Conservation (phyloP, 2,888 invertebrate genomes). For the Lamellibrachia columna region DNA sequence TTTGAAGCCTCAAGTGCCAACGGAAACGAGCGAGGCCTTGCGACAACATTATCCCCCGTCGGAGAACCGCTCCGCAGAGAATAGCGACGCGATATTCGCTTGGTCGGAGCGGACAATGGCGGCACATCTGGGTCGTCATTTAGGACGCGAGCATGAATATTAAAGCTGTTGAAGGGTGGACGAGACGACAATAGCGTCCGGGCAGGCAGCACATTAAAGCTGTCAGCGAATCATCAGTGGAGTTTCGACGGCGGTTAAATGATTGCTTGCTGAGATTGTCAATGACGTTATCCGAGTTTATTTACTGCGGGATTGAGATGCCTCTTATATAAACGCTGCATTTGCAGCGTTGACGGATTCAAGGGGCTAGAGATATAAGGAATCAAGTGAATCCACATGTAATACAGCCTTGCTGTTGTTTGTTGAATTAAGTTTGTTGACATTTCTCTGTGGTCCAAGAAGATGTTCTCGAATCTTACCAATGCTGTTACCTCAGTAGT, state of each 20-base stretch:
- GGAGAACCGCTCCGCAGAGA: not conserved
- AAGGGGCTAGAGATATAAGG: not conserved
- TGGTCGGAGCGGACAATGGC: not conserved
- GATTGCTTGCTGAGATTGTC: constrained; percentile 12
- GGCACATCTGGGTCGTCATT: not conserved
- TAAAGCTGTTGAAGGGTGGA: not conserved
- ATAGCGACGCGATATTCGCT: not conserved
- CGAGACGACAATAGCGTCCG: not conserved
- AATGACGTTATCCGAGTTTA: not conserved
- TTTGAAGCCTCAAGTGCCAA: not conserved
- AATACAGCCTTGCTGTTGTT: not conserved
- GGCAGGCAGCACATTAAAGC: not conserved
- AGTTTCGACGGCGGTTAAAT: not conserved
- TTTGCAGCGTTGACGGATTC: not conserved
- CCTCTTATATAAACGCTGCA: not conserved
- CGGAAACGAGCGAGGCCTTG: not conserved
- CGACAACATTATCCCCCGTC: not conserved
- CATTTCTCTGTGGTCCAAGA: not conserved
- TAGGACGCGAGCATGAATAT: constrained; percentile 16
- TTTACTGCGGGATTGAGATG: not conserved
- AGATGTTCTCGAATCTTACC: not conserved
- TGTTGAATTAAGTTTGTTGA: not conserved
- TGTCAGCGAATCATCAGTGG: not conserved
- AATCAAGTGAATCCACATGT: not conserved
- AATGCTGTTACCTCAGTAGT: not conserved